Base-by-base conservation (phyloP, 2,888 invertebrate species). In the Mimas tiliae region DNA sequence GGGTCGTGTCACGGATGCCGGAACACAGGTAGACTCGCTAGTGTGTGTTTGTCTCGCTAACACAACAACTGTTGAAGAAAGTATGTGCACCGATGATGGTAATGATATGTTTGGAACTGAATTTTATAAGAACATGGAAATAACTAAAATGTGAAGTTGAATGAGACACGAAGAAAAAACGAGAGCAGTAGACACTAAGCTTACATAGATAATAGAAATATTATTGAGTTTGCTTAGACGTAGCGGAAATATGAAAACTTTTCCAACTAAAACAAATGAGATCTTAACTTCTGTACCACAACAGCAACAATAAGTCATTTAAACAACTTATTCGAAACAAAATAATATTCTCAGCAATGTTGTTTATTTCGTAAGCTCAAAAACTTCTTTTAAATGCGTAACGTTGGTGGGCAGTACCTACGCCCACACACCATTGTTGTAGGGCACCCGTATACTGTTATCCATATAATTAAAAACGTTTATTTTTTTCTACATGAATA, bases 391-490 rank as follows among this genome's bases (percentile, higher is more conserved):
- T 38, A 42, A 58, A 58, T 58, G 58, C 58, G 58, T 58, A 58
- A 42, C 38, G 38, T 42, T n/a, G 42, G 58, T 58, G 58, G 58
- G 58, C 38, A 6, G 58, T 9, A n/a, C n/a, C n/a, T n/a, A 51
- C 63, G 38, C 63, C 63, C 63, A 64, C 63, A 16, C 63, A 51
- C 50, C 63, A 64, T 64, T 64, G 63, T 64, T 48, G 19, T 33
- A 64, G 51, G 50, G 51, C 38, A 12, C 38, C 0, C 9, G 16
- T n/a, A 63, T 64, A 64, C 34, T 19, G 38, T 45, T 55, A 58
- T 58, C 19, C 19, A 21, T 34, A 1, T 16, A 16, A 19, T 53
- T 58, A 38, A 58, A 58, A 42, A 42, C 8, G 33, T n/a, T 55
- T 33, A 34, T 33, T n/a, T 19, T 19, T 58, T 58, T 6, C 12